Base-by-base conservation (phyloP, 1,140 invertebrate genomes). In the Lerema accius region DNA sequence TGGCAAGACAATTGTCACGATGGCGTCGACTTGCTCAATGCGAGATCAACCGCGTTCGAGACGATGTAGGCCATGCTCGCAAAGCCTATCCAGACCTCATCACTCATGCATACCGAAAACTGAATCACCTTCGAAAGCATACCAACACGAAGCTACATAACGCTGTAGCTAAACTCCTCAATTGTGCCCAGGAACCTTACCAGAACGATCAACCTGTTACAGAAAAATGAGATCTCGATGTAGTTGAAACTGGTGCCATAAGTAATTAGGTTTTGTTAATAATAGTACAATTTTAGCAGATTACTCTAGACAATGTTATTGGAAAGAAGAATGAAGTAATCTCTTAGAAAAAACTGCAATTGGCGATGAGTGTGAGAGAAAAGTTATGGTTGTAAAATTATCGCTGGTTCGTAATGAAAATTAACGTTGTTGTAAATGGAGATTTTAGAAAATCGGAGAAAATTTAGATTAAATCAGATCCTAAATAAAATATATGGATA, bases 11-110 rank as follows among this genome's bases (percentile, higher is more conserved):
- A 32, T 67, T 88, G 28, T 55, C 65, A n/a, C 75, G 83, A 28
- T 88, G 79, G 80, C 69, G 81, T 0, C 76, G 80, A n/a, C 65
- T 75, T 4, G 87, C 87, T 0, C 17, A 69, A 0, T 65, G 69
- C 17, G 86, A 90, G 63, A 71, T 90, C 4, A 68, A 85, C 43
- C 61, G 87, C 10, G 82, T 86, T 0, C 71, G 75, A 9, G 79
- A 82, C n/a, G 87, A 90, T 62, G 68, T 90, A 0, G 69, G 75
- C 9, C 80, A 84, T 43, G 80, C 84, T 6, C 65, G 82, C 9
- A 69, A 71, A 4, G 71, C 73, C 0, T 90, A 89, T 65, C 65
- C 67, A 4, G 87, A 90, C 66, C 51, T 90, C 3, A 63, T 89
- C 0, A 45, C 70, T 9, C 87, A 87, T 46, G 69, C 74, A 1